These are phyloP conservation scores for Meteorus cinctellus DNA, from an alignment of 2,888 invertebrate genomes.

Conservation along the genomic window DNA sequence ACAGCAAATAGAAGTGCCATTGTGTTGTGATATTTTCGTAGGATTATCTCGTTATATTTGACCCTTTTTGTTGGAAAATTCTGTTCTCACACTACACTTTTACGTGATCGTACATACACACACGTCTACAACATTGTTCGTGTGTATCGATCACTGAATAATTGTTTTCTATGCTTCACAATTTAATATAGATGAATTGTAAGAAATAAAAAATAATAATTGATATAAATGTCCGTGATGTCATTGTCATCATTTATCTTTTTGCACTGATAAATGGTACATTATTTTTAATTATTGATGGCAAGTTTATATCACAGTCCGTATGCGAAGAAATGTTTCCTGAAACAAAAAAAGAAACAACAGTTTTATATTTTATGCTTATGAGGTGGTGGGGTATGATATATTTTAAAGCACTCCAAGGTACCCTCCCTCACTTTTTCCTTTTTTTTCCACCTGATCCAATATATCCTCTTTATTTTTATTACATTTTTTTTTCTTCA, in stretches of 20 bases:
- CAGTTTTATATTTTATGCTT: neutral
- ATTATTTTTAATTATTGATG: neutral
- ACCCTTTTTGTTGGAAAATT: neutral
- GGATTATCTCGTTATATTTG: constrained; percentile 2
- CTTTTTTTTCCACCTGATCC: neutral
- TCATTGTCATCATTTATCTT: neutral
- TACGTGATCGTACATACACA: neutral
- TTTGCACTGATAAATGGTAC: neutral
- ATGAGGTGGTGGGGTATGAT: neutral
- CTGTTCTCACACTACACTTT: neutral
- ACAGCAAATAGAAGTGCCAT: constrained; percentile 71
- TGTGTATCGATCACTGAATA: neutral
- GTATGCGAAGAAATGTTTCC: neutral
- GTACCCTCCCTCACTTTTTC: neutral
- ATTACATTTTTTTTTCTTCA: neutral
- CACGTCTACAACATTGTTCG: constrained; percentile 13
- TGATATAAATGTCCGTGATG: neutral
- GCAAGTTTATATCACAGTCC: too few relatives aligned
- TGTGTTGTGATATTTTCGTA: constrained; percentile 52
- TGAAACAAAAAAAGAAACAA: neutral
- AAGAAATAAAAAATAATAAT: neutral
- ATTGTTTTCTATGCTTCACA: neutral
- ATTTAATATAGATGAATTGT: neutral
- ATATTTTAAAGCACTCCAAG: neutral
- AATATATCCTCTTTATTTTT: neutral